phyloP scores from a whole-genome alignment of 2,797 vertebrate genomes.

The Rhynchotus rufescens region DNA sequence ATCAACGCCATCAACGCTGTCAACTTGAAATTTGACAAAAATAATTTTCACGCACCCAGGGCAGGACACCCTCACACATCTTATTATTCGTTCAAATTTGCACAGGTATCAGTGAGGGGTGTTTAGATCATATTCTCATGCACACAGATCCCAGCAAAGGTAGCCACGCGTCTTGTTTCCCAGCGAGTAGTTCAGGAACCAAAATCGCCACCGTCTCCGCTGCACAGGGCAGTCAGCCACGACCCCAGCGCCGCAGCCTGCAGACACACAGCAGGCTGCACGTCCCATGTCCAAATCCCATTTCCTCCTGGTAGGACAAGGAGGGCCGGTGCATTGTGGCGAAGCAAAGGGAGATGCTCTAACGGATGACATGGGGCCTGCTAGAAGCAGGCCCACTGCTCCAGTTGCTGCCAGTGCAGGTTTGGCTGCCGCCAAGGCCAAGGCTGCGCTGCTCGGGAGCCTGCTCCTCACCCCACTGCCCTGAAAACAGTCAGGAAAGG shows the following conservation, averaged over 20 bases:
- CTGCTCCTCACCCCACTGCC: not conserved
- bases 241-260: not conserved
- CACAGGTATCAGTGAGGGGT: constrained; percentile 17
- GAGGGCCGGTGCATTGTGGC: not conserved
- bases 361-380: constrained; percentile 36
- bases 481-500: not conserved
- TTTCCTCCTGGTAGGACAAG: constrained; percentile 38
- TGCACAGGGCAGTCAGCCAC: not conserved
- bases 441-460: not conserved
- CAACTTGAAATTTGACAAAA: constrained; percentile 45
- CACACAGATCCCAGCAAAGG: not conserved
- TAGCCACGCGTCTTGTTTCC: not conserved
- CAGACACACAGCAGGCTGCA: not conserved
- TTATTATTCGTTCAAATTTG: constrained; percentile 20
- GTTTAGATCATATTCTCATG: not conserved
- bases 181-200: not conserved
- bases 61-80: not conserved
- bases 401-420: not conserved
- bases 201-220: not conserved
- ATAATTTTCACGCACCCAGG: constrained; percentile 35
- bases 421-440: not conserved
- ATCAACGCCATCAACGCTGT: constrained; percentile 35
- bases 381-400: constrained; percentile 21
- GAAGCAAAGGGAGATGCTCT: constrained; percentile 44
- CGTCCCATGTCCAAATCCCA: constrained; percentile 31